Evolutionary conservation across 2,888 invertebrate genomes (phyloP).

Genomic region (Polyommatus icarus): DNA sequence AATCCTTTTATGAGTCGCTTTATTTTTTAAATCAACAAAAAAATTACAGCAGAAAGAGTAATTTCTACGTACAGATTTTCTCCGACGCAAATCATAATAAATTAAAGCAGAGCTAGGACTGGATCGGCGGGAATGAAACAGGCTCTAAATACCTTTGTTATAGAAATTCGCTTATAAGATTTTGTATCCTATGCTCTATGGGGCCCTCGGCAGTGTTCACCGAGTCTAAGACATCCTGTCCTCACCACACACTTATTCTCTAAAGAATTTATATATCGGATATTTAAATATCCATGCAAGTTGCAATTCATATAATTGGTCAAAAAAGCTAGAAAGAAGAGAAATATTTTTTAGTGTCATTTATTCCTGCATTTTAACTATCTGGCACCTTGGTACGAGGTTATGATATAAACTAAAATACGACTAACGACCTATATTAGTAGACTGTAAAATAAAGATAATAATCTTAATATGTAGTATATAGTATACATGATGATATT

Average conservation of each 20-base stretch:
- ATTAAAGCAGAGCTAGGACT: slow-evolving; percentile 1
- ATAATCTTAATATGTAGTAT: neutral
- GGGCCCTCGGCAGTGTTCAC: neutral
- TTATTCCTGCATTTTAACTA: neutral
- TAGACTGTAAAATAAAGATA: neutral
- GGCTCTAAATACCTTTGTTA: slow-evolving; percentile 11
- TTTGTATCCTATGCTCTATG: neutral
- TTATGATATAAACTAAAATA: neutral
- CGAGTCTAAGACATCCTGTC: slow-evolving; percentile 1
- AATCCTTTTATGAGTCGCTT: neutral
- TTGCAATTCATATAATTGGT: neutral
- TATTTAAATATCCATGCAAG: slow-evolving; percentile 4
- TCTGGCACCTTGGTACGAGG: neutral
- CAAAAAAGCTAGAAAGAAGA: slow-evolving; percentile 28
- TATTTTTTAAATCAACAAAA: neutral
- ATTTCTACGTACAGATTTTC: slow-evolving; percentile 4
- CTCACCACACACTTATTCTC: slow-evolving; percentile 14
- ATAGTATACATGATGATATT: neutral
- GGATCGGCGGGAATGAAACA: slow-evolving; percentile 6
- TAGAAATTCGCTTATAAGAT: neutral
- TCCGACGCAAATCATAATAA: slow-evolving; percentile 7
- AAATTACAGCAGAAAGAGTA: neutral
- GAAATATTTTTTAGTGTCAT: slow-evolving; percentile 14
- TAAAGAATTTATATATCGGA: neutral
- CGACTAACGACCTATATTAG: neutral